A percentile compares a stretch with the other conserved stretches of the same genome.
These are phyloP conservation scores for Leptoclinus maculatus DNA, from an alignment of 2,797 vertebrate genomes.

Conservation along the genomic window DNA sequence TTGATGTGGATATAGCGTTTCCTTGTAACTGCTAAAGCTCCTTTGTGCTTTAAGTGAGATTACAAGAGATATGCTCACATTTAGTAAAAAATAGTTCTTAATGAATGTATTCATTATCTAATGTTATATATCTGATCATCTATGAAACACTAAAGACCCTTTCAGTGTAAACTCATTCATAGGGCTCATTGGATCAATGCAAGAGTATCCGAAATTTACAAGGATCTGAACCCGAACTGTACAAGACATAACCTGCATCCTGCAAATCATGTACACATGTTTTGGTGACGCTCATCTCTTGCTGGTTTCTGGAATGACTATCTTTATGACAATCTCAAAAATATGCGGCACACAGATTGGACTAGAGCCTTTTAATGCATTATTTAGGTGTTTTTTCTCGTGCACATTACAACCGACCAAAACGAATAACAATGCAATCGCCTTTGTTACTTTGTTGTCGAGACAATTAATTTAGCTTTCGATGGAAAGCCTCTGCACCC, in stretches of 20 bases:
- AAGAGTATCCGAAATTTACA: not conserved
- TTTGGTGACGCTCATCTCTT: not conserved
- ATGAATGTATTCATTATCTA: constrained; percentile 7
- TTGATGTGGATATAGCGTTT: not conserved
- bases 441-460: not conserved
- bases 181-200: not conserved
- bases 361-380: not conserved
- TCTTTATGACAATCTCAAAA: not conserved
- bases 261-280: not conserved
- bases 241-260: not conserved
- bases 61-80: not conserved
- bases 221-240: not conserved
- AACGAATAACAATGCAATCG: not conserved
- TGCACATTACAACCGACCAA: not conserved
- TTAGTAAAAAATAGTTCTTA: not conserved
- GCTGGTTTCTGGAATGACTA: not conserved
- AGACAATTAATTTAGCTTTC: not conserved
- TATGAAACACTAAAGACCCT: not conserved
- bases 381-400: not conserved
- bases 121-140: not conserved
- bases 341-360: not conserved
- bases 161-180: not conserved
- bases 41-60: not conserved
- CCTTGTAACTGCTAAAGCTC: not conserved
- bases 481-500: not conserved